phyloP scores from a whole-genome alignment of 2,888 invertebrate species.

The Phoenoteleia sp. region DNA sequence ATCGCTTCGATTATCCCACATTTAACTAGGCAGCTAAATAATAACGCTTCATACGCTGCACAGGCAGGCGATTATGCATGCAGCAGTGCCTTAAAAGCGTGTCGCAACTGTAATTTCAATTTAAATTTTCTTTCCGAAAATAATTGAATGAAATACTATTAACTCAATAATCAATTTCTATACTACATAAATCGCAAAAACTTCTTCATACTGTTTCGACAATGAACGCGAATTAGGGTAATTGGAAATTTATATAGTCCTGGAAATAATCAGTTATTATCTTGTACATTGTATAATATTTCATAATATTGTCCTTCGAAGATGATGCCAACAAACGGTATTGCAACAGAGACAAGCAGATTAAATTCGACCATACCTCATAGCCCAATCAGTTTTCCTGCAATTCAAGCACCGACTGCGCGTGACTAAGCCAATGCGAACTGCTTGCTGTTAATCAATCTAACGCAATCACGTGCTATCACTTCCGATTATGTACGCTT shows the following conservation, averaged over 20 bases:
- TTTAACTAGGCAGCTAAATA: slow-evolving; percentile 29
- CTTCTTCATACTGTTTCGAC: slow-evolving; percentile 6
- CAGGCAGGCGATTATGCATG: background rate
- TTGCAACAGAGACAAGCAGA: slow-evolving; percentile 36
- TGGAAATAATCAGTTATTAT: background rate
- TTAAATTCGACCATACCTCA: slow-evolving; percentile 43
- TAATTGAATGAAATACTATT: slow-evolving; percentile 28
- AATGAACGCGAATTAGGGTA: background rate
- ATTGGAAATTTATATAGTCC: no score
- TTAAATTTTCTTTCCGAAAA: slow-evolving; percentile 23
- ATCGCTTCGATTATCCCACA: slow-evolving; percentile 15
- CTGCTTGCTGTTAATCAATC: slow-evolving; percentile 53
- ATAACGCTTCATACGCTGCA: slow-evolving; percentile 6
- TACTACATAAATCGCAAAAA: no score
- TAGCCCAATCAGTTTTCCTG: slow-evolving; percentile 38
- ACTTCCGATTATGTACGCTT: slow-evolving; percentile 69
- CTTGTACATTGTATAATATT: slow-evolving; percentile 14
- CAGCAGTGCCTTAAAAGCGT: slow-evolving; percentile 1
- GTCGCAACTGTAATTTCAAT: slow-evolving; percentile 40
- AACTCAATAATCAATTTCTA: background rate
- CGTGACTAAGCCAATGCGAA: slow-evolving; percentile 52
- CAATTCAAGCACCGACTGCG: slow-evolving; percentile 40
- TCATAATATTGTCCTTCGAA: slow-evolving; percentile 18
- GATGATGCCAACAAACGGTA: slow-evolving; percentile 15
- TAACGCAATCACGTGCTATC: slow-evolving; percentile 65